Evolutionary conservation across 1,140 invertebrate genomes (phyloP).

Genomic region (Holotrichia oblita): DNA sequence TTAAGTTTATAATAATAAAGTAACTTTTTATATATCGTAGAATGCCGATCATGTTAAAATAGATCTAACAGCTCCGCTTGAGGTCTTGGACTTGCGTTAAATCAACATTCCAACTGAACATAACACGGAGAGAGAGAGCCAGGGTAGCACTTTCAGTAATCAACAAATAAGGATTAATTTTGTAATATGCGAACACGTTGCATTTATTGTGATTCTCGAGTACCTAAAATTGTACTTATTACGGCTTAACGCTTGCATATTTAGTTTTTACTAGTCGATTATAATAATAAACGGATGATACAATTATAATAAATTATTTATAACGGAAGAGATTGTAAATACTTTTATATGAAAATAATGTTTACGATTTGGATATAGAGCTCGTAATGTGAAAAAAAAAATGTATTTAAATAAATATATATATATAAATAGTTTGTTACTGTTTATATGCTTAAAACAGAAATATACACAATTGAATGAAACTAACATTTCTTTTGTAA

Average conservation of each 20-base stretch:
- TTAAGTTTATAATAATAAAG: constrained; percentile 39
- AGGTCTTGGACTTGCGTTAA: constrained; percentile 75
- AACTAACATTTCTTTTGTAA: too few relatives aligned
- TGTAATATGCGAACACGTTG: constrained; percentile 3
- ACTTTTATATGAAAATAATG: not conserved
- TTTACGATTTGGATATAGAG: not conserved
- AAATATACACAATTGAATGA: too few relatives aligned
- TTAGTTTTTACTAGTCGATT: constrained; percentile 29
- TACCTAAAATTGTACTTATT: constrained; percentile 21
- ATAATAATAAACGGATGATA: too few relatives aligned
- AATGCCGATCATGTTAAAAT: constrained; percentile 75
- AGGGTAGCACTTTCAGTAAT: not conserved
- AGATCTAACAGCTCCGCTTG: constrained; percentile 68
- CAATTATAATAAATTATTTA: constrained; percentile 29
- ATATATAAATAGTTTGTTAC: not conserved
- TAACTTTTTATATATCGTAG: constrained; percentile 64
- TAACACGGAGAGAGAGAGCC: not conserved
- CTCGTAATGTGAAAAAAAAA: not conserved
- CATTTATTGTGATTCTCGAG: constrained; percentile 29
- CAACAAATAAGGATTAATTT: not conserved
- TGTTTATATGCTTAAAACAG: too few relatives aligned
- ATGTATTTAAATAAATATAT: not conserved
- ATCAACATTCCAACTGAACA: not conserved
- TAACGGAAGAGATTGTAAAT: not conserved
- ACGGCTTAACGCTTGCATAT: constrained; percentile 11